Conservation (phyloP, 2,113 vertebrate species). For the Camelus dromedarius region DNA sequence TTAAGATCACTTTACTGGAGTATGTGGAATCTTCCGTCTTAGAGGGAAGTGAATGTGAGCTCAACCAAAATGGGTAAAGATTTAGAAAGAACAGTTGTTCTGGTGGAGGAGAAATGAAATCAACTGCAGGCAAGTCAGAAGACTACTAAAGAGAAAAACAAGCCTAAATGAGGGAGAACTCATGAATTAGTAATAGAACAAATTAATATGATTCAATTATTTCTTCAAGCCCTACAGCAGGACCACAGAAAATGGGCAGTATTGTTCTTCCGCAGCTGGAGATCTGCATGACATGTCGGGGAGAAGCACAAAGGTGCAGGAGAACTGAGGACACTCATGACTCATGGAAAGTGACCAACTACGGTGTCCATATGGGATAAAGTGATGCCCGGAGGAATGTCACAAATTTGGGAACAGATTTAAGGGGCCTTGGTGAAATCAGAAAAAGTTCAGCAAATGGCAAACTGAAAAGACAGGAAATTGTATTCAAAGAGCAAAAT, state of each 20-base stretch:
- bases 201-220: slow-evolving; percentile 27
- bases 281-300: not conserved
- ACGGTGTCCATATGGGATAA: not conserved
- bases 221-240: not conserved
- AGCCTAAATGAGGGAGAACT: slow-evolving; percentile 43
- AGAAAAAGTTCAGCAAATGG: not conserved
- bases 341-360: slow-evolving; percentile 16
- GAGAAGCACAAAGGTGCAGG: slow-evolving; percentile 36
- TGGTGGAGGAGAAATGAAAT: slow-evolving; percentile 50
- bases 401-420: not conserved
- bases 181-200: slow-evolving; percentile 49
- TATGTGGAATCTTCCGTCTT: not conserved
- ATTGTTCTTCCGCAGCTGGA: slow-evolving; percentile 61
- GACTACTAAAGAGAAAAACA: not conserved
- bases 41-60: not conserved
- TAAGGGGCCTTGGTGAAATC: not conserved
- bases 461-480: slow-evolving; percentile 39
- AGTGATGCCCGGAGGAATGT: slow-evolving; percentile 9
- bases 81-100: slow-evolving; percentile 47
- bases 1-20: slow-evolving; percentile 15
- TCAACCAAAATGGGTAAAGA: slow-evolving; percentile 23
- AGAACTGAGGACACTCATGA: not conserved
- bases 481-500: not conserved
- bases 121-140: slow-evolving; percentile 46
- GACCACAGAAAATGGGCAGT: slow-evolving; percentile 11